Conservation (phyloP, 2,797 vertebrate species). For the Taeniopygia guttata region DNA sequence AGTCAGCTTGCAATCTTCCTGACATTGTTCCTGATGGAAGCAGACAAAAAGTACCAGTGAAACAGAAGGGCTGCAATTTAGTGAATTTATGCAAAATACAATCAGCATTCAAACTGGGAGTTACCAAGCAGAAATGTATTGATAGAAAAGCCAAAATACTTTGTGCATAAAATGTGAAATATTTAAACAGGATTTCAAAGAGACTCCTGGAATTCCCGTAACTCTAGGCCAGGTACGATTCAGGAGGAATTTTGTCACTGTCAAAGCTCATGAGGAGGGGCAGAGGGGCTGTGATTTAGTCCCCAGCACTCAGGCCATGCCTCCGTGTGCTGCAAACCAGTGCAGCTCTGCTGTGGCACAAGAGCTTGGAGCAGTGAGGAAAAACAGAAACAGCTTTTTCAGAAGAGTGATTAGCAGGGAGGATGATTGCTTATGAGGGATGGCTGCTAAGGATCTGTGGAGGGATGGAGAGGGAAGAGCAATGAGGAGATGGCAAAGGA, state of each 20-base stretch:
- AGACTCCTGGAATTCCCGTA: background rate
- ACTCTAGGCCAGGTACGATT: background rate
- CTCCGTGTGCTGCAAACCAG: background rate
- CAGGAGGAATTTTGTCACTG: background rate
- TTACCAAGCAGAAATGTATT: conserved; percentile 41
- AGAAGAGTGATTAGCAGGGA: background rate
- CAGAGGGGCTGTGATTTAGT: background rate
- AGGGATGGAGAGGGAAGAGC: background rate
- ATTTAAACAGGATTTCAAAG: background rate
- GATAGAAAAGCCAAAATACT: conserved; percentile 39
- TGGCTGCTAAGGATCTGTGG: background rate
- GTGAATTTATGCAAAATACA: conserved; percentile 64
- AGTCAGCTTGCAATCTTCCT: conserved; percentile 67
- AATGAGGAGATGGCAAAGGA: background rate
- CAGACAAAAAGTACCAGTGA: conserved; percentile 55
- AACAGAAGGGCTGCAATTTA: conserved; percentile 63
- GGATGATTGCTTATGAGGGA: background rate
- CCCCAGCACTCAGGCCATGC: background rate
- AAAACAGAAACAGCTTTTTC: background rate
- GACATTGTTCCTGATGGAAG: conserved; percentile 56
- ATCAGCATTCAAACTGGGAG: conserved; percentile 51
- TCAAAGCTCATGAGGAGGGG: background rate
- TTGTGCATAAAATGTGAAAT: background rate
- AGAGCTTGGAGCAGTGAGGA: background rate
- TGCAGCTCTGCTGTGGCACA: background rate